Evolutionary conservation across 2,113 vertebrate species (phyloP).

Genomic region (Pristiophorus japonicus): DNA sequence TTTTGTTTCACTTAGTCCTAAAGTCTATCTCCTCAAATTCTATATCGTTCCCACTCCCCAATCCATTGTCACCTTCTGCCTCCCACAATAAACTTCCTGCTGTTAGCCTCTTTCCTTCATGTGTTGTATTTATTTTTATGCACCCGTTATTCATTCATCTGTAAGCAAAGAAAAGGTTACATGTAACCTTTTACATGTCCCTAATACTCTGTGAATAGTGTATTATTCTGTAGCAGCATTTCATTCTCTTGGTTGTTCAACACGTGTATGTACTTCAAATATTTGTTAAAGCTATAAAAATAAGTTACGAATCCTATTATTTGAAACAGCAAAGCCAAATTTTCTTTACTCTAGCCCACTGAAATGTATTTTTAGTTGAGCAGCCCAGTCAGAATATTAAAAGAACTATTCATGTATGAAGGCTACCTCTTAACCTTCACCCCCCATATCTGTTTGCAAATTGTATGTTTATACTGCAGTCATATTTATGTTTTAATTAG

Average conservation of each 20-base stretch:
- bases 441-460: not conserved
- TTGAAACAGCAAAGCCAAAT: not conserved
- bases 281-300: not conserved
- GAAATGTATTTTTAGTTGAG: not conserved
- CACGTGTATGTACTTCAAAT: not conserved
- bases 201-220: not conserved
- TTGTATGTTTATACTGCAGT: not conserved
- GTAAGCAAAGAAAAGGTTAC: not conserved
- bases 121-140: not conserved
- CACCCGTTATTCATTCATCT: not conserved
- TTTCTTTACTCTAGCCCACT: not conserved
- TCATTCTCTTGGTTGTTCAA: not conserved
- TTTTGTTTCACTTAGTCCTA: not conserved
- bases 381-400: not conserved
- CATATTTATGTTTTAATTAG: constrained; percentile 20
- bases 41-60: not conserved
- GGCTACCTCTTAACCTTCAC: not conserved
- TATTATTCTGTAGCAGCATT: not conserved
- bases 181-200: not conserved
- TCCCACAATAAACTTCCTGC: not conserved
- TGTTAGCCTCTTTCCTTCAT: not conserved
- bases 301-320: not conserved
- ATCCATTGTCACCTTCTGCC: not conserved
- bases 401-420: not conserved
- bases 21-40: not conserved